Conservation (phyloP, 2,888 invertebrate genomes). For the Drosophila birchii region DNA sequence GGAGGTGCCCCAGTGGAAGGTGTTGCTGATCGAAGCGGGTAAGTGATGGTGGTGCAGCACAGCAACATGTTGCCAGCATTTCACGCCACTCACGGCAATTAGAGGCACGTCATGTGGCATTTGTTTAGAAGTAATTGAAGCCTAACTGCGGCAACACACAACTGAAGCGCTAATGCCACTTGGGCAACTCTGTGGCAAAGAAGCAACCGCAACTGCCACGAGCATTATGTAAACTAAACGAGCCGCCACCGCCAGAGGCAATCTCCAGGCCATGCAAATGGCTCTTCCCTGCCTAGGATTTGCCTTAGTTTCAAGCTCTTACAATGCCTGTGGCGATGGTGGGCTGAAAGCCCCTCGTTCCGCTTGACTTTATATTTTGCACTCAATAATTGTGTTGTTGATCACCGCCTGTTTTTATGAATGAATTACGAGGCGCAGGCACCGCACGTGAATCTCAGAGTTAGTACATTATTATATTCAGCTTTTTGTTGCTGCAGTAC, state of each 20-base stretch:
- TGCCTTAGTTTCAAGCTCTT: conserved; percentile 31
- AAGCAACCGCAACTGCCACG: conserved; percentile 72
- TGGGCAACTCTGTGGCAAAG: conserved; percentile 61
- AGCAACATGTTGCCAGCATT: conserved; percentile 35
- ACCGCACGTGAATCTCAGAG: conserved; percentile 21
- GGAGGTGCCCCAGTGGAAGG: conserved; percentile 84
- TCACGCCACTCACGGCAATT: conserved; percentile 59
- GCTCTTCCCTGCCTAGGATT: conserved; percentile 31
- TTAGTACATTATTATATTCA: conserved; percentile 10
- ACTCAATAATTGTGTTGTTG: conserved; percentile 33
- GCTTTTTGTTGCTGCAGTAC: conserved; percentile 35
- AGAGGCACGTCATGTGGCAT: conserved; percentile 73
- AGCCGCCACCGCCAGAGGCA: conserved; percentile 43
- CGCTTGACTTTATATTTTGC: conserved; percentile 54
- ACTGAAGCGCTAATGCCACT: conserved; percentile 63
- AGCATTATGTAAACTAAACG: conserved; percentile 75
- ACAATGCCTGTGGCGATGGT: conserved; percentile 22
- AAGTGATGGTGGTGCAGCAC: conserved; percentile 58
- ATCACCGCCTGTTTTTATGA: conserved; percentile 54
- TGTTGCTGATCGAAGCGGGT: conserved; percentile 85
- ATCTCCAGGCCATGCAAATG: conserved; percentile 63
- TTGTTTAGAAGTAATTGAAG: conserved; percentile 78
- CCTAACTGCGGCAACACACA: conserved; percentile 61
- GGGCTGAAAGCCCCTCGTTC: conserved; percentile 14
- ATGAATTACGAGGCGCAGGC: conserved; percentile 58